Evolutionary conservation across 2,888 invertebrate genomes (phyloP).

Genomic region (Cataglyphis livida): DNA sequence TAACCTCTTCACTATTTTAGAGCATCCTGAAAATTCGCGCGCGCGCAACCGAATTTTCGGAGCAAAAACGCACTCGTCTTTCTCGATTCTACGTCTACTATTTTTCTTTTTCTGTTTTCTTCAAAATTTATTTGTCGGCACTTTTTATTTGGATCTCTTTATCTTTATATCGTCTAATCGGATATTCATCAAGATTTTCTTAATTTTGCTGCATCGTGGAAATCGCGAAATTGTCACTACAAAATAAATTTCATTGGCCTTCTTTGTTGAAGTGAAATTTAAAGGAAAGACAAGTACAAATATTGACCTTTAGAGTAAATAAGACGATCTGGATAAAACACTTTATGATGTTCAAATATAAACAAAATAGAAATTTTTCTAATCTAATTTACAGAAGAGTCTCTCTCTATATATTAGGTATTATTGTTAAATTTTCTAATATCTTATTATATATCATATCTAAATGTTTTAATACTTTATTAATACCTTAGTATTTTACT

Average conservation of each 20-base stretch:
- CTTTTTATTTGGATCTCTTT: constrained; percentile 38
- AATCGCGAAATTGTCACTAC: background rate
- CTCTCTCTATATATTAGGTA: background rate
- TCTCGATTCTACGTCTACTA: constrained; percentile 34
- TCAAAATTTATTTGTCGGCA: constrained; percentile 40
- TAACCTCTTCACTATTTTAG: constrained; percentile 78
- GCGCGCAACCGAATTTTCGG: constrained; percentile 72
- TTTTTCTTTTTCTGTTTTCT: constrained; percentile 24
- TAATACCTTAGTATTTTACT: background rate
- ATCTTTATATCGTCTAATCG: background rate
- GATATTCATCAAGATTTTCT: constrained; percentile 17
- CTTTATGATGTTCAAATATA: background rate
- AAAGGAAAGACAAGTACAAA: constrained; percentile 3
- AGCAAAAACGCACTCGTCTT: constrained; percentile 74
- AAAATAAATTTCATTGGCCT: background rate
- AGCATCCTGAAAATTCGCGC: constrained; percentile 74
- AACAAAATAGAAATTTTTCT: background rate
- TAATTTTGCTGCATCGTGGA: constrained; percentile 1
- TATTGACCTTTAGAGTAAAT: background rate
- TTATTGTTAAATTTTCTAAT: background rate
- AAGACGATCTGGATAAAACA: background rate
- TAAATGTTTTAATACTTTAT: background rate
- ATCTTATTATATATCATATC: too few relatives aligned
- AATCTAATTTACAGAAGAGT: background rate
- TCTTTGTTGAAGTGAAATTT: background rate